Percentiles rank a stretch among this genome's conserved stretches.
Conservation (phyloP, 53 echinoderm and acorn worm genomes). For the Echinarachnius parma region DNA sequence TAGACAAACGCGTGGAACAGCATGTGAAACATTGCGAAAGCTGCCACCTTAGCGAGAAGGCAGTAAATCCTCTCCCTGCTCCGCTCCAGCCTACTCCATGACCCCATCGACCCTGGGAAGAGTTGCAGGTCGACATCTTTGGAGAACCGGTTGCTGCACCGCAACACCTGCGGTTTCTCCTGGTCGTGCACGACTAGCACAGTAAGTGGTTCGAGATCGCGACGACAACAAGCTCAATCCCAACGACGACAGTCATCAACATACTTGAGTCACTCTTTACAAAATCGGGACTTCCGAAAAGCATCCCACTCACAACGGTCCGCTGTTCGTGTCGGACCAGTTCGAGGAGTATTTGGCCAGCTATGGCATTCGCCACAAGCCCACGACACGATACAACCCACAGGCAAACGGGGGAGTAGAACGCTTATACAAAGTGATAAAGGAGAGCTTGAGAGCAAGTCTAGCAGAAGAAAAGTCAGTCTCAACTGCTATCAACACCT, state of each 20-base stretch:
- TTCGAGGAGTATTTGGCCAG: conserved; percentile 36
- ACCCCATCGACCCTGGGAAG: conserved; percentile 40
- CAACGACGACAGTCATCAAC: conserved; percentile 38
- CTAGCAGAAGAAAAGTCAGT: conserved; percentile 36
- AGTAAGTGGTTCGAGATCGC: conserved; percentile 60
- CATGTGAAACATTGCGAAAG: conserved; percentile 33
- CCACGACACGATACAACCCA: conserved; percentile 51
- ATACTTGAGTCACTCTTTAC: conserved; percentile 49
- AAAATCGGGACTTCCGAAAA: conserved; percentile 40
- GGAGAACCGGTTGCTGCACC: conserved; percentile 51
- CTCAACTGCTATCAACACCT: conserved; percentile 42
- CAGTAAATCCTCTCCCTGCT: conserved; percentile 22
- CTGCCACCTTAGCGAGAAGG: conserved; percentile 46
- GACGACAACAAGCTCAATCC: conserved; percentile 49
- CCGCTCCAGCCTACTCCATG: conserved; percentile 46
- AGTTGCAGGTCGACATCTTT: conserved; percentile 56
- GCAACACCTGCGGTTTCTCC: conserved; percentile 28
- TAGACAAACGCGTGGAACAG: conserved; percentile 40
- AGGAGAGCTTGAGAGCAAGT: conserved; percentile 53
- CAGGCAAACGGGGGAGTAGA: conserved; percentile 55
- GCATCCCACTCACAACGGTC: conserved; percentile 47
- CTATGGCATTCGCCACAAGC: conserved; percentile 40
- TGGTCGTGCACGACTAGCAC: conserved; percentile 54
- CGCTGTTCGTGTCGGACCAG: conserved; percentile 41
- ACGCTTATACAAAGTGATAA: conserved; percentile 39